Evolutionary conservation across 2,113 vertebrate species (phyloP).

Genomic region (Rana temporaria): DNA sequence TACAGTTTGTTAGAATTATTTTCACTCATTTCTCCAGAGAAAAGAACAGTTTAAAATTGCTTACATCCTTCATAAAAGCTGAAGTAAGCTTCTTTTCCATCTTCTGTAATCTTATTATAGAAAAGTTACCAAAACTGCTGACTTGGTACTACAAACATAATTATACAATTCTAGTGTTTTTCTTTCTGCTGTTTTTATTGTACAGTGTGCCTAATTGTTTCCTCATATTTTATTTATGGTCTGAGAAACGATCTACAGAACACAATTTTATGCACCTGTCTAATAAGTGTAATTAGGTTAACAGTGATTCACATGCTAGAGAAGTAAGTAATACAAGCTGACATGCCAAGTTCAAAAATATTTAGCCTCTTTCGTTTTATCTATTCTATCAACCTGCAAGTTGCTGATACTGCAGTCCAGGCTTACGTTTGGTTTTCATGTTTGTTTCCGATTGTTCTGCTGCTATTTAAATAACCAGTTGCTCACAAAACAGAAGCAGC

Average conservation of each 20-base stretch:
- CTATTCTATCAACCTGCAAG: slow-evolving; percentile 20
- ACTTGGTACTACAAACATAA: slow-evolving; percentile 68
- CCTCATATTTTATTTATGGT: slow-evolving; percentile 65
- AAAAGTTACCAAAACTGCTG: slow-evolving; percentile 66
- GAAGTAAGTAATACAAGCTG: slow-evolving; percentile 48
- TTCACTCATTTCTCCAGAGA: slow-evolving; percentile 63
- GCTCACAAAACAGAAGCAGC: neutral
- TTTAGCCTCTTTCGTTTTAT: slow-evolving; percentile 51
- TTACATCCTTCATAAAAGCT: slow-evolving; percentile 75
- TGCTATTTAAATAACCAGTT: neutral
- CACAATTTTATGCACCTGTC: slow-evolving; percentile 56
- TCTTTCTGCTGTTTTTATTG: slow-evolving; percentile 59
- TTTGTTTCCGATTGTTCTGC: slow-evolving; percentile 16
- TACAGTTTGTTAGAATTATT: slow-evolving; percentile 73
- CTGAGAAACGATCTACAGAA: slow-evolving; percentile 57
- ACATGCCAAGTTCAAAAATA: slow-evolving; percentile 44
- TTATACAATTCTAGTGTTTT: slow-evolving; percentile 63
- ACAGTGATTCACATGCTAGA: slow-evolving; percentile 59
- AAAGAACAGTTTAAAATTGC: slow-evolving; percentile 71
- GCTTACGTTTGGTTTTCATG: neutral
- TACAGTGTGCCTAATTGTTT: slow-evolving; percentile 60
- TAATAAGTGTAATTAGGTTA: slow-evolving; percentile 67
- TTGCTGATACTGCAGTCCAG: slow-evolving; percentile 34
- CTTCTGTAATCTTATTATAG: slow-evolving; percentile 70
- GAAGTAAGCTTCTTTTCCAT: slow-evolving; percentile 75